Evolutionary conservation across 2,888 invertebrate species (phyloP), one percentile per base, ranked within the genome.

Genomic region (Tuta absoluta): DNA sequence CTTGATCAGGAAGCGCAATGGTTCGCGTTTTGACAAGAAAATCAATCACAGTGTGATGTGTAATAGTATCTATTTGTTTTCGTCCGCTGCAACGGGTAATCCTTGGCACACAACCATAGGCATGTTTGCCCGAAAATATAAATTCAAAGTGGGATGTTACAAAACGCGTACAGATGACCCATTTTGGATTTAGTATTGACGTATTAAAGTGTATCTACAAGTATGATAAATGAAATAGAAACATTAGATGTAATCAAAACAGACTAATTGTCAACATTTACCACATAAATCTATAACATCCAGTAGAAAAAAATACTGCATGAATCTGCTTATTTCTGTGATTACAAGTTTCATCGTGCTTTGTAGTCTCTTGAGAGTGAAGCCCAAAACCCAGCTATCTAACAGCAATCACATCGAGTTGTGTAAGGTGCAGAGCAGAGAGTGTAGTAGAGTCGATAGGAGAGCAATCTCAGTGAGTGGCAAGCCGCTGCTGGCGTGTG

Each of bases 41-140:
- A 89, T 91, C 86, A 81, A 87, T 90, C 87, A 85, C 75, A 71
- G 70, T 72, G 75, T 78, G 79, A 82, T 87, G 79, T 84, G 82
- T 86, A 88, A 87, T 88, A 78, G 82, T 78, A 74, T 76, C 84
- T 84, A 89, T 91, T 87, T 86, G 85, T 91, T 82, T 74, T 70
- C 80, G 87, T 87, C 89, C 75, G 73, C 80, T 89, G 87, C 87
- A 89, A 76, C 81, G 75, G 77, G 78, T 90, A 90, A 90, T 88
- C 90, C 89, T 87, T 89, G 89, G 89, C 89, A 87, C 83, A 77
- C 80, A 77, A 79, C 80, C 78, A 78, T 77, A 78, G 84, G 83
- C 90, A 90, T 89, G 89, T 79, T 76, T 83, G 81, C 73, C 76
- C 78, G 78, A 85, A 84, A 84, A 86, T 87, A 85, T 83, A 70